phyloP scores from a whole-genome alignment of 2,113 vertebrate genomes.

The Corythoichthys haematopterus region DNA sequence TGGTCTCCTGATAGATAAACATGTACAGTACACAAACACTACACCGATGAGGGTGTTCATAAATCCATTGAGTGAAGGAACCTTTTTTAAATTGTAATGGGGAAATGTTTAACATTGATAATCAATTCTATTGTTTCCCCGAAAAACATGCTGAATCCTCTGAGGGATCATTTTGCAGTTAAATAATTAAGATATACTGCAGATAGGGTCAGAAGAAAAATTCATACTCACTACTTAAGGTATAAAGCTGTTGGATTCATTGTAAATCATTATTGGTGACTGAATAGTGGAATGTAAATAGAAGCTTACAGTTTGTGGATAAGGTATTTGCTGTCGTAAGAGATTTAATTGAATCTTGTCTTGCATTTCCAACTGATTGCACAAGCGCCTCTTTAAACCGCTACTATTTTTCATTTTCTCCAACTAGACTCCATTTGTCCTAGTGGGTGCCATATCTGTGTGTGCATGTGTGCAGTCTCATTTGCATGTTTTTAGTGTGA shows the following conservation, averaged over 20 bases:
- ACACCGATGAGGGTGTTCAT: slow-evolving; percentile 17
- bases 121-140: slow-evolving; percentile 29
- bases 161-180: slow-evolving; percentile 48
- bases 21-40: slow-evolving; percentile 21
- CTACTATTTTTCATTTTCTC: slow-evolving; percentile 34
- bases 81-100: slow-evolving; percentile 28
- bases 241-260: slow-evolving; percentile 47
- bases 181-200: slow-evolving; percentile 56
- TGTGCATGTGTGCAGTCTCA: slow-evolving; percentile 2
- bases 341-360: slow-evolving; percentile 63
- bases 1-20: slow-evolving; percentile 10
- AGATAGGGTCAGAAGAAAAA: slow-evolving; percentile 54
- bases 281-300: slow-evolving; percentile 61
- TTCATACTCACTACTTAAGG: slow-evolving; percentile 50
- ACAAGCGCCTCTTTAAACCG: slow-evolving; percentile 45
- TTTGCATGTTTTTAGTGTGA: slow-evolving; percentile 23
- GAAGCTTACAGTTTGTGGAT: slow-evolving; percentile 47
- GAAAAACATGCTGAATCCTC: slow-evolving; percentile 39
- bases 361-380: slow-evolving; percentile 57
- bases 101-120: slow-evolving; percentile 15
- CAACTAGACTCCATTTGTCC: slow-evolving; percentile 3
- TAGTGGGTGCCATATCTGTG: neutral
- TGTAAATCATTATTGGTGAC: slow-evolving; percentile 60
- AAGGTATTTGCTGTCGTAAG: slow-evolving; percentile 51
- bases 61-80: slow-evolving; percentile 25